These are phyloP conservation scores for Ctenochaetus hawaiiensis DNA, from an alignment of 2,797 vertebrate species.

Conservation along the genomic window DNA sequence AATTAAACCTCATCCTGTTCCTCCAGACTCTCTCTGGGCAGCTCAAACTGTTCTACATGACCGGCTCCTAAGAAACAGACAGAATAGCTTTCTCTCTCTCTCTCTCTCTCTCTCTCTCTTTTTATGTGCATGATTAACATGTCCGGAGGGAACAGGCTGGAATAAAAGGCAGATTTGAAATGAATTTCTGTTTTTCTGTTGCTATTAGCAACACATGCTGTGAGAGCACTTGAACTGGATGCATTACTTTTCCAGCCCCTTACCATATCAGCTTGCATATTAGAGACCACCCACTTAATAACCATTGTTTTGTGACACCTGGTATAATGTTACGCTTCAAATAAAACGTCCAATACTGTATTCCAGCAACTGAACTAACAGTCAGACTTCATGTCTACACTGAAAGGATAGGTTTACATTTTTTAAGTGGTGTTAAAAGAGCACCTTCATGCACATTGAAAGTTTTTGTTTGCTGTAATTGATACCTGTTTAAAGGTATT, in stretches of 20 bases:
- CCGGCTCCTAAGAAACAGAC: slow-evolving; percentile 41
- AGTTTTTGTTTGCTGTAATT: background rate
- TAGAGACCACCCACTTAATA: slow-evolving; percentile 62
- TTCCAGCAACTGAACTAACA: slow-evolving; percentile 27
- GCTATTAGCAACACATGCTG: slow-evolving; percentile 67
- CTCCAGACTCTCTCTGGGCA: slow-evolving; percentile 32
- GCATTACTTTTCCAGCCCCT: slow-evolving; percentile 51
- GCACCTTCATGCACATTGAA: background rate
- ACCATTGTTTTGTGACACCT: slow-evolving; percentile 45
- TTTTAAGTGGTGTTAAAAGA: background rate
- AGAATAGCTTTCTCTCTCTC: slow-evolving; percentile 24
- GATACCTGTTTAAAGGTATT: background rate
- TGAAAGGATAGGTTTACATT: background rate
- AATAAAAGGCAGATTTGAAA: slow-evolving; percentile 64
- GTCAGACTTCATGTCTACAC: background rate
- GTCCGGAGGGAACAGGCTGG: slow-evolving; percentile 44
- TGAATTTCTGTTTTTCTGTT: slow-evolving; percentile 72
- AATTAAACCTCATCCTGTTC: slow-evolving; percentile 27
- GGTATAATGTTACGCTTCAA: slow-evolving; percentile 52
- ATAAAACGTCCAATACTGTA: slow-evolving; percentile 30
- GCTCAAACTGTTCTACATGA: slow-evolving; percentile 23
- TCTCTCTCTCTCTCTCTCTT: slow-evolving; percentile 7
- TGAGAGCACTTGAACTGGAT: slow-evolving; percentile 37
- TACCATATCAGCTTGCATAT: slow-evolving; percentile 48
- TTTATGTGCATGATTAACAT: slow-evolving; percentile 62